Evolutionary conservation across 2,113 vertebrate genomes (phyloP).

Genomic region (Planiliza haematocheilus): DNA sequence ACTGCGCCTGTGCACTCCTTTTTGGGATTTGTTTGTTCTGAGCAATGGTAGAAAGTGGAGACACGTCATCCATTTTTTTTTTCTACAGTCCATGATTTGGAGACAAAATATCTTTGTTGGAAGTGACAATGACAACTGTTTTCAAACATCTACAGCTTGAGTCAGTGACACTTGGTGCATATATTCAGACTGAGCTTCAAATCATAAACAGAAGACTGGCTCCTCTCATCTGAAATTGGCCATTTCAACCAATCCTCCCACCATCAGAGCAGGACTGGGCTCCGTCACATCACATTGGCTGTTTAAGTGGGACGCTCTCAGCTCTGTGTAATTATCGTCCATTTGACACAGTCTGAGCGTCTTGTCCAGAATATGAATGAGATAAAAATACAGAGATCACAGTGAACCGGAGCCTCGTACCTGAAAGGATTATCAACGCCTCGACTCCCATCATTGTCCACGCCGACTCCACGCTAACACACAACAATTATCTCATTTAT

Average conservation of each 20-base stretch:
- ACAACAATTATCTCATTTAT: constrained; percentile 62
- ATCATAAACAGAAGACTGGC: too few species aligned
- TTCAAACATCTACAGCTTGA: too few species aligned
- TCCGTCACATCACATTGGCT: constrained; percentile 33
- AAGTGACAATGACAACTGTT: too few species aligned
- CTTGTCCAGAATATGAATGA: constrained; percentile 66
- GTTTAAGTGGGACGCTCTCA: constrained; percentile 28
- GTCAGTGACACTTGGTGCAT: too few species aligned
- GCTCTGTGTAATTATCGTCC: constrained; percentile 57
- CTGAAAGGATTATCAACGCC: constrained; percentile 58
- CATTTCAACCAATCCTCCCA: constrained; percentile 12
- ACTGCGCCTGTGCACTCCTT: too few species aligned
- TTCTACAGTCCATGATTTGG: too few species aligned
- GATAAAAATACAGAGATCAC: constrained; percentile 53
- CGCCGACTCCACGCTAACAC: constrained; percentile 28
- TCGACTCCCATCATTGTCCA: constrained; percentile 52
- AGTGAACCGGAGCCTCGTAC: constrained; percentile 19
- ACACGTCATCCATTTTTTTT: too few species aligned
- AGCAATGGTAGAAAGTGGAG: too few species aligned
- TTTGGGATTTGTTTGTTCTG: too few species aligned
- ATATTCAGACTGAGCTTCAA: too few species aligned
- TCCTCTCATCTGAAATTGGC: too few species aligned
- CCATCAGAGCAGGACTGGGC: constrained; percentile 13
- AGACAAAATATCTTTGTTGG: too few species aligned
- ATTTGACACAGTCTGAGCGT: constrained; percentile 50